Evolutionary conservation across 2,113 vertebrate species (phyloP), one percentile per base, ranked within the genome.

Genomic region (Stegastes partitus): DNA sequence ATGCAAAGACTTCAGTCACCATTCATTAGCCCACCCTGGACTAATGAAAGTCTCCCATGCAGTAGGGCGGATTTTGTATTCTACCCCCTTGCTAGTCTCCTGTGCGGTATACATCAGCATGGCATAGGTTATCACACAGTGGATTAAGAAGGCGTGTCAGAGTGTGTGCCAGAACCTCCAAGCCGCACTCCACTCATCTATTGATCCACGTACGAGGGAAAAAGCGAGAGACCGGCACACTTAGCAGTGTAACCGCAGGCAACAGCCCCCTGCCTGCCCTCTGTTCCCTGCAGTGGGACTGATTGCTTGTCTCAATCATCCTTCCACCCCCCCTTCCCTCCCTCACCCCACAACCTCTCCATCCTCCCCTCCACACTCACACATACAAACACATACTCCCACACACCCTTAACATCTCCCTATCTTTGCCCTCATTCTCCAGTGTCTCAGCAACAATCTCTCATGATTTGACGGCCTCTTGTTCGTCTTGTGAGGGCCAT

Each of bases 271-370:
- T 76, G 77, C 82, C 77, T 77, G 83, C 79, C 85, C 87, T 79
- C 80, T 85, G 82, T 82, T 86, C 86, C 88, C 91, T 82, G 81
- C 82, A 79, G 91, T 65, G 85, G 78, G 76, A 63, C 90, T 93
- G 92, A 93, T 91, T 92, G 90, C 91, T 89, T 81, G 91, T 90
- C 92, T 93, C 91, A 87, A 93, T 92, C 91, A 93, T 91, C 85
- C 86, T 81, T 84, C 79, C 82, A 65, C 26, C 61, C 73, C 68
- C 22, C 22, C 16, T n/a, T n/a, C n/a, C n/a, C n/a, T n/a, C n/a
- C n/a, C n/a, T n/a, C 42, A 23, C 51, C 9, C 57, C 31, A 11
- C 47, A 10, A 10, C 67, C 55, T 82, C 47, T 4, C 11, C 45
- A n/a, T 42, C 54, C 63, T 2, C 7, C 8, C 49, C 21, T 26